Conservation (phyloP, 2,797 vertebrate species). For the Spinus olivaceus region DNA sequence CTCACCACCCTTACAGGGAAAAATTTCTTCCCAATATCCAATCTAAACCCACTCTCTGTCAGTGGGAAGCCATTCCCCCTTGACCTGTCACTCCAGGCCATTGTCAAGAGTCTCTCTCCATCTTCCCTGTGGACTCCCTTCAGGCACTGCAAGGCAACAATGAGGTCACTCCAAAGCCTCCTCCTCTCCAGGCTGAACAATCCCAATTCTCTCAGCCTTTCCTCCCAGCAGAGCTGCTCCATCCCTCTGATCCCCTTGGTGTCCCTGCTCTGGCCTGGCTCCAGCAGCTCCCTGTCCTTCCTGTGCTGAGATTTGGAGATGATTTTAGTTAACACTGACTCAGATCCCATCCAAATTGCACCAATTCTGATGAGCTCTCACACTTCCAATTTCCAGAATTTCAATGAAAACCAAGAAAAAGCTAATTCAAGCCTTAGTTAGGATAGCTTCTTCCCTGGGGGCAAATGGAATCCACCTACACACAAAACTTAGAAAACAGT, state of each 20-base stretch:
- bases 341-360: neutral
- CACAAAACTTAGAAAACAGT: neutral
- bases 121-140: neutral
- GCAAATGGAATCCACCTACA: neutral
- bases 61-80: rapidly evolving
- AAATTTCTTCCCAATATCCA: rapidly evolving
- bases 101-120: neutral
- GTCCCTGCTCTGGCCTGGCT: rapidly evolving
- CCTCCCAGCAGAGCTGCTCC: neutral
- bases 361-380: neutral
- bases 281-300: neutral
- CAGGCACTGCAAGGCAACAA: neutral
- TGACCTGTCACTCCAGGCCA: neutral
- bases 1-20: rapidly evolving
- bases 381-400: neutral
- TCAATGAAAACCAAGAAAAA: neutral
- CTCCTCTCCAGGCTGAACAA: neutral
- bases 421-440: neutral
- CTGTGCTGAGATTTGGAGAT: neutral
- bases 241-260: neutral
- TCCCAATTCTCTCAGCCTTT: neutral
- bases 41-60: rapidly evolving
- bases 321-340: neutral
- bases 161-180: neutral
- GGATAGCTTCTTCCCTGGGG: neutral